A percentile compares a stretch with the other conserved stretches of the same genome.
Conservation (phyloP, 2,888 invertebrate genomes). For the Tinea trinotella region DNA sequence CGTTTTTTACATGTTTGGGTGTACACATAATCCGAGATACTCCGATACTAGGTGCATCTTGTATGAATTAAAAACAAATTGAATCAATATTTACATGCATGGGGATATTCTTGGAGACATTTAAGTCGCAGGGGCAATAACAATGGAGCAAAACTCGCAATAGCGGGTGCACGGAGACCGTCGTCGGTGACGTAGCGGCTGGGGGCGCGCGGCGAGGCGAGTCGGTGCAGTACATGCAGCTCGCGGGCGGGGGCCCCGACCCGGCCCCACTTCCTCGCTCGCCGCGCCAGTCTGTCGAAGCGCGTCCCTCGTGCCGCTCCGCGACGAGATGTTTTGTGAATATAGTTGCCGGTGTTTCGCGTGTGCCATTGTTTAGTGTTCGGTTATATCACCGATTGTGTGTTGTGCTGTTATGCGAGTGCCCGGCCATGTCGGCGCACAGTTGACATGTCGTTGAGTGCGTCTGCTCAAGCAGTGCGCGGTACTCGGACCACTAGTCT, state of each 20-base stretch:
- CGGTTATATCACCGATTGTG: constrained; percentile 24
- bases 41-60: too few relatives aligned
- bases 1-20: too few relatives aligned
- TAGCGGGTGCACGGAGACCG: constrained; percentile 21
- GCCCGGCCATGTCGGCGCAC: constrained; percentile 54
- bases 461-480: constrained; percentile 68
- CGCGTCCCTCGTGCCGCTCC: constrained; percentile 63
- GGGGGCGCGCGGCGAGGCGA: constrained; percentile 29
- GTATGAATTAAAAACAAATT: too few relatives aligned
- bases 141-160: constrained; percentile 11
- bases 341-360: constrained; percentile 39
- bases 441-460: constrained; percentile 71
- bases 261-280: constrained; percentile 42
- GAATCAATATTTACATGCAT: too few relatives aligned
- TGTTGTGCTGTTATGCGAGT: constrained; percentile 49
- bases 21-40: too few relatives aligned
- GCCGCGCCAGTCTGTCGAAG: constrained; percentile 61
- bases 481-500: constrained; percentile 82
- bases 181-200: constrained; percentile 1
- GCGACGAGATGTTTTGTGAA: not conserved
- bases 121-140: not conserved
- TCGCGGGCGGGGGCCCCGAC: constrained; percentile 43
- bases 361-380: constrained; percentile 58
- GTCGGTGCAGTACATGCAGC: constrained; percentile 19
- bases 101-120: not conserved